Evolutionary conservation across 30 jellyfish, hydroid and myxozoan species (phyloP).

Genomic region (Cassiopea andromeda): DNA sequence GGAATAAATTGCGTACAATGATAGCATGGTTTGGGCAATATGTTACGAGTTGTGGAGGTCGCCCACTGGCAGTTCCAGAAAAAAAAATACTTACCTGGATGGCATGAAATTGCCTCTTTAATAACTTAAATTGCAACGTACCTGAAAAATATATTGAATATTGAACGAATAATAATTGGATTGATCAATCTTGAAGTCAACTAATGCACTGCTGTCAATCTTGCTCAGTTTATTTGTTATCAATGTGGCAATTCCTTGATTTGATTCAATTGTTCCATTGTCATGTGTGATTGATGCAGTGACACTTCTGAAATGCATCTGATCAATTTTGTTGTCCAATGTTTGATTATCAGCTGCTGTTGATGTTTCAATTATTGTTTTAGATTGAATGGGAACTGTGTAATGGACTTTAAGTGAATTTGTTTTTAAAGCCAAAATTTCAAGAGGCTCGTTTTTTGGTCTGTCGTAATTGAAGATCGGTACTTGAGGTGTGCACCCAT

Average conservation of each 20-base stretch:
- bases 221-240: neutral
- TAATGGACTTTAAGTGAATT: neutral
- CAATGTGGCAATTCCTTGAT: neutral
- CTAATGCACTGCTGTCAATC: neutral
- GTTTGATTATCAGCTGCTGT: conserved; percentile 15
- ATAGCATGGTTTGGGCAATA: too few species aligned
- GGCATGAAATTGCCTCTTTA: too few species aligned
- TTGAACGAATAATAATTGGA: neutral
- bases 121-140: neutral
- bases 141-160: neutral
- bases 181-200: neutral
- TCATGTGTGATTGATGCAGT: neutral
- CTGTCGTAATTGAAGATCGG: conserved; percentile 13
- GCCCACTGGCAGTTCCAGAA: too few species aligned
- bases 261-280: neutral
- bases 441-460: neutral
- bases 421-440: neutral
- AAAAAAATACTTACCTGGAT: too few species aligned
- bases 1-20: too few species aligned
- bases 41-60: too few species aligned
- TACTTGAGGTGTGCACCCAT: conserved; percentile 45
- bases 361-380: neutral
- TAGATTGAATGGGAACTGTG: neutral
- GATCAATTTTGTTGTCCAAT: neutral
- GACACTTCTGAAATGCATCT: neutral